These are phyloP conservation scores for Podilymbus podiceps DNA, from an alignment of 2,113 vertebrate genomes.

Conservation along the genomic window DNA sequence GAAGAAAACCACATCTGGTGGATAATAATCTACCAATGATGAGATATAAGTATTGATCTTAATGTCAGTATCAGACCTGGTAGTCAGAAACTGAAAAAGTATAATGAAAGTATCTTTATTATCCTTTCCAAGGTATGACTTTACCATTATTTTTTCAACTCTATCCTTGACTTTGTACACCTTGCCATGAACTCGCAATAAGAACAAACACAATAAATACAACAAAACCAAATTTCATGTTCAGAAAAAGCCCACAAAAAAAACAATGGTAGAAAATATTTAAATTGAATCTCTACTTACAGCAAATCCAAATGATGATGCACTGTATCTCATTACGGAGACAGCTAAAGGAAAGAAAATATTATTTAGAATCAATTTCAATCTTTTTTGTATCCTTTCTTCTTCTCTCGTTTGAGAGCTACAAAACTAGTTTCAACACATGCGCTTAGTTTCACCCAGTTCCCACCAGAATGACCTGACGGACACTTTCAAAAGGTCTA, in stretches of 20 bases:
- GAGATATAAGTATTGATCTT: background rate
- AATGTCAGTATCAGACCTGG: background rate
- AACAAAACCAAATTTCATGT: background rate
- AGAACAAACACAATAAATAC: background rate
- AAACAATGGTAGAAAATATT: background rate
- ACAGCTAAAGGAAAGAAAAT: constrained; percentile 87
- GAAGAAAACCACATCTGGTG: background rate
- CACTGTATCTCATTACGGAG: constrained; percentile 97
- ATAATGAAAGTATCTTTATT: background rate
- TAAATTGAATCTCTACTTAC: constrained; percentile 82
- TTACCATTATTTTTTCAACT: background rate
- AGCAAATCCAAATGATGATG: constrained; percentile 97
- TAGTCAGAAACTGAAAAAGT: background rate
- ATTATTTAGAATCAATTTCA: constrained; percentile 65
- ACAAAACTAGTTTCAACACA: background rate
- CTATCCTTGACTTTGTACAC: background rate
- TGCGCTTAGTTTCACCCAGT: background rate
- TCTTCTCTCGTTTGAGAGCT: background rate
- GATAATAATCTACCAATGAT: background rate
- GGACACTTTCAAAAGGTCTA: background rate
- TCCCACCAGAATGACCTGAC: background rate
- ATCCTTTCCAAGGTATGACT: background rate
- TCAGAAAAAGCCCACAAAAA: background rate
- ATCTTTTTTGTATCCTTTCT: background rate
- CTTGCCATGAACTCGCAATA: background rate